These are phyloP conservation scores for Myioborus melanocephalus DNA, from an alignment of 2,797 vertebrate species.

Conservation along the genomic window DNA sequence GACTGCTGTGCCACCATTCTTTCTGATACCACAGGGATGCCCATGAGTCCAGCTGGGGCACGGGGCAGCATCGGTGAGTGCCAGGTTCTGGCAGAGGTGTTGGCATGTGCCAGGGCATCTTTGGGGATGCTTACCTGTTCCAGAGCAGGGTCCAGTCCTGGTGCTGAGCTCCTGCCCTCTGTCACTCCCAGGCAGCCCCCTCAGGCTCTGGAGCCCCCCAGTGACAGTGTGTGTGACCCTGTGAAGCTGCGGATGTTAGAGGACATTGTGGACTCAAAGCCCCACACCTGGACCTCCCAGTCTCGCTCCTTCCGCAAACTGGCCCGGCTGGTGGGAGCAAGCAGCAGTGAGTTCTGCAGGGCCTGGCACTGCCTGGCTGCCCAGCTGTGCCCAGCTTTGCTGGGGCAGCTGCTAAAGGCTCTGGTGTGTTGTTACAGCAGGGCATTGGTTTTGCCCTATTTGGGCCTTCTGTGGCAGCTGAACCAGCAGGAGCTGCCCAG, in stretches of 20 bases:
- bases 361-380: neutral
- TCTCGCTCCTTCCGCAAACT: slow-evolving; percentile 95
- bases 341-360: slow-evolving; percentile 87
- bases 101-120: neutral
- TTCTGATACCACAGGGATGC: neutral
- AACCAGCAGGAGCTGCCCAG: accelerated
- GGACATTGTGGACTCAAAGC: slow-evolving; percentile 92
- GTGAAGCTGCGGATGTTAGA: slow-evolving; percentile 95
- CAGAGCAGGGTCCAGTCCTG: neutral
- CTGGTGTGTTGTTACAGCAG: accelerated
- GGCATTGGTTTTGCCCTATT: neutral
- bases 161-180: neutral
- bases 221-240: slow-evolving; percentile 83
- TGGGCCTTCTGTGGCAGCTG: neutral
- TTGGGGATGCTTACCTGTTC: neutral
- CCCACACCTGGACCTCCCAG: slow-evolving; percentile 91
- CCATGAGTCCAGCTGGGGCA: neutral
- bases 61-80: neutral
- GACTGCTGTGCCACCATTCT: neutral
- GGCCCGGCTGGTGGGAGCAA: slow-evolving; percentile 92
- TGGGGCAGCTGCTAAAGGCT: neutral
- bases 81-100: neutral
- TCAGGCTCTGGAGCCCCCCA: slow-evolving; percentile 27
- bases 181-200: slow-evolving; percentile 29
- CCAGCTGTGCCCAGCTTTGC: neutral